phyloP scores from a whole-genome alignment of 2,113 vertebrate species.

The Eulacestoma nigropectus region DNA sequence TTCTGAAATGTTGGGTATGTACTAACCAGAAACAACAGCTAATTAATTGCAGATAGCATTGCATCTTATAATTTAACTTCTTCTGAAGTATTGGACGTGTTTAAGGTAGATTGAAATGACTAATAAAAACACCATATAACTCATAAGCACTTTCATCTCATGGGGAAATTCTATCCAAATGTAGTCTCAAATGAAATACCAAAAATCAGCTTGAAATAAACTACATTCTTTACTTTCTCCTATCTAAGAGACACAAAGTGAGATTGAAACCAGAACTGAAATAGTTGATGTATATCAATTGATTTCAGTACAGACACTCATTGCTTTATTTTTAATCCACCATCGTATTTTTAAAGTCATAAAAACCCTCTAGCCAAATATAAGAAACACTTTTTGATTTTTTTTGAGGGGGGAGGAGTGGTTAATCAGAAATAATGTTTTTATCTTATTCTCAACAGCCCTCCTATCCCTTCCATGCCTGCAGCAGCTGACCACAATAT shows the following conservation, averaged over 20 bases:
- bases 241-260: neutral
- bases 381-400: neutral
- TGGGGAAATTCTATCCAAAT: neutral
- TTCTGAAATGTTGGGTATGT: neutral
- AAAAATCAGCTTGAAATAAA: neutral
- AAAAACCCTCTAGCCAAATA: rapidly evolving
- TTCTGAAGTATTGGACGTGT: neutral
- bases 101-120: neutral
- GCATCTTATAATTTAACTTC: neutral
- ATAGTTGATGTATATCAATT: neutral
- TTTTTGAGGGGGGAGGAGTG: no score
- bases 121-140: neutral
- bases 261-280: neutral
- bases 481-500: neutral
- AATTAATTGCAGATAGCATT: neutral
- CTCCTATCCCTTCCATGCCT: neutral
- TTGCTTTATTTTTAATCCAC: neutral
- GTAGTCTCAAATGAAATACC: neutral
- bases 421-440: neutral
- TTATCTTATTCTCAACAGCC: neutral
- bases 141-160: neutral
- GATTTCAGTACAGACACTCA: neutral
- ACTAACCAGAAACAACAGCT: neutral
- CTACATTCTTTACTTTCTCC: neutral
- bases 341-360: neutral